These are phyloP conservation scores for Aegithalos caudatus DNA, from an alignment of 2,113 vertebrate genomes.

Conservation along the genomic window DNA sequence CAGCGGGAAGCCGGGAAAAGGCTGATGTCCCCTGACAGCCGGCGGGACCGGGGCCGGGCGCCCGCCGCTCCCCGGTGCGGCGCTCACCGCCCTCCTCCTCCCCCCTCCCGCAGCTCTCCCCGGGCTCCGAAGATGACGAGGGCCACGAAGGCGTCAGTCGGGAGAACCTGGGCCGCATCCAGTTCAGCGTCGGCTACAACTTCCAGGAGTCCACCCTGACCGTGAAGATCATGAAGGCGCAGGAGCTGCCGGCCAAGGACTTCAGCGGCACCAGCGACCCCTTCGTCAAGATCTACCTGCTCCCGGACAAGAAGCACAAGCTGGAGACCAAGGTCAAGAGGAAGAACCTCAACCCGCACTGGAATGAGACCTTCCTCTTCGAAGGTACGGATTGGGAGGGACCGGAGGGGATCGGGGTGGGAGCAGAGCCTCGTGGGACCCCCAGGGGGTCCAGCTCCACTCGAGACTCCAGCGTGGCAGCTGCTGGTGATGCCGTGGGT, in stretches of 20 bases:
- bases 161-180: slow-evolving; percentile 96
- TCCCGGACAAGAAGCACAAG: slow-evolving; percentile 98
- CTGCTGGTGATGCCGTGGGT: rapidly evolving
- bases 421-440: rapidly evolving
- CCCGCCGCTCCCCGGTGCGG: rapidly evolving
- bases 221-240: slow-evolving; percentile 95
- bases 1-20: background rate
- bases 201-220: slow-evolving; percentile 98
- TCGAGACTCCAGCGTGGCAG: rapidly evolving
- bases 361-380: slow-evolving; percentile 98
- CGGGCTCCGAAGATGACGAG: slow-evolving; percentile 92
- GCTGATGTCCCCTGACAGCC: slow-evolving; percentile 29
- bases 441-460: background rate
- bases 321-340: slow-evolving; percentile 99
- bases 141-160: slow-evolving; percentile 87
- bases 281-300: slow-evolving; percentile 98
- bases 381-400: slow-evolving; percentile 78
- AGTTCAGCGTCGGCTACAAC: slow-evolving; percentile 99
- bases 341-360: slow-evolving; percentile 98
- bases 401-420: background rate
- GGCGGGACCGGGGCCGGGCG: rapidly evolving
- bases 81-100: background rate
- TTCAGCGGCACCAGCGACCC: slow-evolving; percentile 98
- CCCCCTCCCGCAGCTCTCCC: slow-evolving; percentile 79
- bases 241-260: slow-evolving; percentile 97